Percentiles rank a stretch among this genome's conserved stretches.
Conservation (phyloP, 92 coral and sea anemone genomes). For the Zoanthus gigantus region DNA sequence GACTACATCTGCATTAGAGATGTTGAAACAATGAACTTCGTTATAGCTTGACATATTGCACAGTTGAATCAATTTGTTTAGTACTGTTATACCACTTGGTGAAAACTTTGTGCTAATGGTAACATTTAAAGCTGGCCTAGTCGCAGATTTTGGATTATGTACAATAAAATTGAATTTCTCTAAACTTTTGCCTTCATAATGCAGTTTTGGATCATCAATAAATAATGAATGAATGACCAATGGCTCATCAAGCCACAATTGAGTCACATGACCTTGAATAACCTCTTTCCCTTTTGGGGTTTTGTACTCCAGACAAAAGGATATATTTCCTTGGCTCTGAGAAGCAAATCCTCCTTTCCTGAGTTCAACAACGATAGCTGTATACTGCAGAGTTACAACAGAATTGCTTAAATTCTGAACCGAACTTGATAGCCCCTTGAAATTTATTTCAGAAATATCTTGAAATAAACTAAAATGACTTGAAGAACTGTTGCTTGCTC, state of each 20-base stretch:
- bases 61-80: conserved; percentile 31
- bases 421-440: conserved; percentile 64
- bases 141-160: conserved; percentile 75
- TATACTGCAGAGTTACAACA: conserved; percentile 60
- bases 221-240: conserved; percentile 51
- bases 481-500: conserved; percentile 26
- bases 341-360: conserved; percentile 54
- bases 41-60: conserved; percentile 41
- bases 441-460: conserved; percentile 70
- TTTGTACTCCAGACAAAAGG: conserved; percentile 60
- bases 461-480: conserved; percentile 49
- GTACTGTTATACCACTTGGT: conserved; percentile 44
- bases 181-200: conserved; percentile 69
- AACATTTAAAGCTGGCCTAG: conserved; percentile 65
- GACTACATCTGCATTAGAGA: conserved; percentile 26
- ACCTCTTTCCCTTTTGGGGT: conserved; percentile 56
- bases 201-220: conserved; percentile 32
- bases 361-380: conserved; percentile 58
- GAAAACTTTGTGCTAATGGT: conserved; percentile 32
- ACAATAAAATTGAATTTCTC: conserved; percentile 52
- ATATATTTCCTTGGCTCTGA: conserved; percentile 66
- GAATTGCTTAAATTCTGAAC: conserved; percentile 42
- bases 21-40: neutral
- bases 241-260: conserved; percentile 83
- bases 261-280: conserved; percentile 42